Conservation (phyloP, 2,888 invertebrate species). For the Nycteola revayana region DNA sequence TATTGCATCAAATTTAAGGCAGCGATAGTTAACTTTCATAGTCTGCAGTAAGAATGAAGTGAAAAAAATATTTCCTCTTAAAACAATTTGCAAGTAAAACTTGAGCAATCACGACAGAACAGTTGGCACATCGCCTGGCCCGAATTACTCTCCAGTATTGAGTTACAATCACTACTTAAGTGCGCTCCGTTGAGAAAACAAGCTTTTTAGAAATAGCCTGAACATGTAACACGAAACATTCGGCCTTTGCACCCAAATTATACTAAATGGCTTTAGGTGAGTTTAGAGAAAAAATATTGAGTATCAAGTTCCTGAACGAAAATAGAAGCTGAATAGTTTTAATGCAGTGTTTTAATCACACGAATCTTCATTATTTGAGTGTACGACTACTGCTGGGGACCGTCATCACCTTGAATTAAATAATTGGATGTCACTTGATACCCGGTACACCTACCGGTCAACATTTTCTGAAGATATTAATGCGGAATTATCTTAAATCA, state of each 20-base stretch:
- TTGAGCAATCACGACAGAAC: constrained; percentile 10
- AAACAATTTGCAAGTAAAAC: too few species aligned
- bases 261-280: constrained; percentile 74
- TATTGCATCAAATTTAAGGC: too few species aligned
- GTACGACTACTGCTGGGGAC: constrained; percentile 28
- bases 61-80: too few species aligned
- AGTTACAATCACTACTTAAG: constrained; percentile 74
- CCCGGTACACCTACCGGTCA: constrained; percentile 42
- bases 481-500: constrained; percentile 30
- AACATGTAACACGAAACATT: constrained; percentile 55
- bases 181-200: constrained; percentile 76
- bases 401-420: constrained; percentile 47
- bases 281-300: constrained; percentile 66
- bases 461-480: constrained; percentile 32
- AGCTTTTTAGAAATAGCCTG: constrained; percentile 78
- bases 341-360: constrained; percentile 13
- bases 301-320: constrained; percentile 45
- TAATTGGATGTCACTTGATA: constrained; percentile 48
- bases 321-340: too few species aligned
- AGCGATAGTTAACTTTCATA: too few species aligned
- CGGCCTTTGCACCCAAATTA: constrained; percentile 74
- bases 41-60: too few species aligned
- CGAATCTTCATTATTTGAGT: constrained; percentile 30
- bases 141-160: constrained; percentile 56
- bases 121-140: constrained; percentile 69